phyloP scores from a whole-genome alignment of 2,113 vertebrate genomes.

The Leuciscus idus region DNA sequence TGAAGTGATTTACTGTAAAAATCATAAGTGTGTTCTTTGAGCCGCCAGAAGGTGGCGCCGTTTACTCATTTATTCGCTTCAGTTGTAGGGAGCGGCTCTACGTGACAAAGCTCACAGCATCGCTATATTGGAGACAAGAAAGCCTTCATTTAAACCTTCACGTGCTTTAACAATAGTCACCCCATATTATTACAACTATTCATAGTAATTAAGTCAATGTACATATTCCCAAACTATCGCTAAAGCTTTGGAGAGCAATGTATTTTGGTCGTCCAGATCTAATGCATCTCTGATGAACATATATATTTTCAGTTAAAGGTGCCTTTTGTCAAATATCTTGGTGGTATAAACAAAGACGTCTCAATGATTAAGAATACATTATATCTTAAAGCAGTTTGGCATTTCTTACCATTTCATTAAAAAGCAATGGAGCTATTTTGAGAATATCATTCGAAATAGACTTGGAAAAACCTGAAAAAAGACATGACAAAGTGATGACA shows the following conservation, averaged over 20 bases:
- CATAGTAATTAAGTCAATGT: background rate
- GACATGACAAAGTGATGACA: background rate
- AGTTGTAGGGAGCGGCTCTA: conserved; percentile 19
- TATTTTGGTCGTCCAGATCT: background rate
- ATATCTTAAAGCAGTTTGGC: too few species aligned
- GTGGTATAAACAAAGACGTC: too few species aligned
- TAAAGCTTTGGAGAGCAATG: background rate
- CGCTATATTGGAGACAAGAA: background rate
- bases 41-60: background rate
- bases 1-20: too few species aligned
- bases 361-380: too few species aligned
- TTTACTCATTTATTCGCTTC: background rate
- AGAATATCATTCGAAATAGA: background rate
- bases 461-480: background rate
- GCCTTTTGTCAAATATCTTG: background rate
- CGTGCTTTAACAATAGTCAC: background rate
- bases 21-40: background rate
- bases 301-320: background rate
- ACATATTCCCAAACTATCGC: background rate
- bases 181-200: background rate
- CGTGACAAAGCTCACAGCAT: conserved; percentile 3
- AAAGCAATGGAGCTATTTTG: background rate
- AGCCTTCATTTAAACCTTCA: too few species aligned
- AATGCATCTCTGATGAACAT: background rate
- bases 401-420: too few species aligned